These are phyloP conservation scores for Epinotia brunnichana DNA, from an alignment of 2,888 invertebrate species.

Conservation along the genomic window DNA sequence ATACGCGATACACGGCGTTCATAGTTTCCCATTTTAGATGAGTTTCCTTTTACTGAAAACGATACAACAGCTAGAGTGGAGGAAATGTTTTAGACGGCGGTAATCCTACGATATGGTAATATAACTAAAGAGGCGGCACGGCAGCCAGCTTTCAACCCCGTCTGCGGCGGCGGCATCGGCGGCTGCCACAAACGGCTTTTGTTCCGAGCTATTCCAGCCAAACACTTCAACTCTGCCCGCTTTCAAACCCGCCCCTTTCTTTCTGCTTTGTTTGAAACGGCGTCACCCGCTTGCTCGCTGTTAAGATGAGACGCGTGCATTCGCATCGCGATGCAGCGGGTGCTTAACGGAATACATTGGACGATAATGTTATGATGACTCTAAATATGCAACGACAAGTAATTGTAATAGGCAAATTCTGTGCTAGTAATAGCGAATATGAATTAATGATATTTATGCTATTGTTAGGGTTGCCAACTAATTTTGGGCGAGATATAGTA, in stretches of 20 bases:
- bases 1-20: not conserved
- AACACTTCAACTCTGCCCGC: conserved; percentile 10
- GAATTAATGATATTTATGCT: too few relatives aligned
- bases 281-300: not conserved
- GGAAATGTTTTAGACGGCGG: conserved; percentile 2
- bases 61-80: not conserved
- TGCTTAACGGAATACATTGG: not conserved
- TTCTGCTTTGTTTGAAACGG: not conserved
- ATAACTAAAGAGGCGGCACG: not conserved
- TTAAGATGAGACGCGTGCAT: not conserved
- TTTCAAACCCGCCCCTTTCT: not conserved
- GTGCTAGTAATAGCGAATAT: too few relatives aligned
- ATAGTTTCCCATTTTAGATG: not conserved
- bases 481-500: too few relatives aligned
- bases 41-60: conserved; percentile 3
- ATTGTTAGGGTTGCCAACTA: too few relatives aligned
- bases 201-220: conserved; percentile 10
- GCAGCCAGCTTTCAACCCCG: not conserved
- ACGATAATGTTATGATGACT: too few relatives aligned
- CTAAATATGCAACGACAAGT: too few relatives aligned
- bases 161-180: not conserved
- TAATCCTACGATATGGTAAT: not conserved
- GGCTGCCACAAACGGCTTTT: not conserved
- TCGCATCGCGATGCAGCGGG: not conserved
- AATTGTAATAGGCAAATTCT: too few relatives aligned